Evolutionary conservation across 2,113 vertebrate genomes (phyloP), one percentile per base, ranked within the genome.

Genomic region (Rhinoptilus africanus): DNA sequence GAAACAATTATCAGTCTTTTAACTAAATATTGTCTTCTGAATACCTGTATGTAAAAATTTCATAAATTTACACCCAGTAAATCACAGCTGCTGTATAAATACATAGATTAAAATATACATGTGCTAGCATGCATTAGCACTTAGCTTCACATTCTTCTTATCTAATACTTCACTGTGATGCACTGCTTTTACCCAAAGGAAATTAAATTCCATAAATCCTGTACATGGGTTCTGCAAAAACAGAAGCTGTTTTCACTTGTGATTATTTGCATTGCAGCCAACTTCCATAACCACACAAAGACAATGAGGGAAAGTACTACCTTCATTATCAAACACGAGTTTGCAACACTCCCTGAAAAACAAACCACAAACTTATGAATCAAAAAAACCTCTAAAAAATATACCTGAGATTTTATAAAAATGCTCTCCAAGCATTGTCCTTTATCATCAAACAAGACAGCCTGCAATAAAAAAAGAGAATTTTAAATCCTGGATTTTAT

Each of bases 401-500:
- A 77, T 98, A 99, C 98, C 98, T 98, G 95, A 94, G 87, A 96
- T 69, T 97, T 98, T 54, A 98, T 51, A 96, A 98, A 98, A n/a
- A 98, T 78, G 50, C 81, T 98, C 73, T 99, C 98, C 97, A 99
- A 94, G 71, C 96, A 97, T 24, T 96, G 96, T 88, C 98, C 98
- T 98, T 98, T 98, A 87, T 98, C 98, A 88, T 98, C 98, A 96
- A 96, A 97, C 93, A 99, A 96, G 67, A 82, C 18, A 71, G 97
- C 98, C 98, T 99, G 68, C 47, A 97, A 95, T 20, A 80, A 83
- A 97, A 90, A 97, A 88, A 80, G 0, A 56, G 18, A 76, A 68
- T 64, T 78, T 88, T 59, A 89, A 77, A 34, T 10, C 73, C 57
- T 2, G 14, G 26, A 28, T 18, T 88, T 32, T 67, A 63, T 72